Base-by-base conservation (phyloP, 2,113 vertebrate species). In the Pipra filicauda region DNA sequence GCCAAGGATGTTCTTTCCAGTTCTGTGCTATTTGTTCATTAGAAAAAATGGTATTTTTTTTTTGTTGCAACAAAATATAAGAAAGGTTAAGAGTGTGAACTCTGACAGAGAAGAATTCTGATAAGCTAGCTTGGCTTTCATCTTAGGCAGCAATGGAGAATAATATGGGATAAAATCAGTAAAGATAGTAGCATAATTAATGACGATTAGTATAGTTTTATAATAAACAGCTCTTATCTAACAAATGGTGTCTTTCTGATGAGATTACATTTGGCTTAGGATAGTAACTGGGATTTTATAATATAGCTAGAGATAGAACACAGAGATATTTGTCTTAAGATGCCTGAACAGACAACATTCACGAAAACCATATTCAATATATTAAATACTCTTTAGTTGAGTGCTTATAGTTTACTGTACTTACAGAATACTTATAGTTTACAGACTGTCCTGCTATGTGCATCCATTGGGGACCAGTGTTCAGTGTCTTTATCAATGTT, bases 401-500 rank as follows among this genome's bases (percentile, higher is more conserved):
- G 13, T 62, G 33, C 5, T 91, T 57, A 65, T 30, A 37, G 33
- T 64, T 89, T 61, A 55, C 7, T 84, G 9, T 49, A 44, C 31
- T 94, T 92, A 88, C 21, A 74, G n/a, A 85, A 35, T 55, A 17
- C 8, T 59, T 73, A 48, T 8, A 51, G 5, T 58, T 92, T 89
- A 66, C 33, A 84, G 23, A 46, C 12, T 87, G 8, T 80, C 7
- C 22, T 67, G 12, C 10, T 84, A 13, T 33, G 11, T 61, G 26
- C 19, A 30, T 88, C 18, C 52, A 11, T 57, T 0, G 0, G 28
- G 8, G 23, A 64, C 28, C 6, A n/a, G 5, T 51, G 15, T 66
- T 78, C 48, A 69, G 49, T 58, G 71, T 58, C n/a, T 89, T 92
- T 87, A 74, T 46, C 51, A 81, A 19, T 48, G 43, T 67, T 89